Conservation (phyloP, 1,140 invertebrate genomes). For the Centruroides sculpturatus region DNA sequence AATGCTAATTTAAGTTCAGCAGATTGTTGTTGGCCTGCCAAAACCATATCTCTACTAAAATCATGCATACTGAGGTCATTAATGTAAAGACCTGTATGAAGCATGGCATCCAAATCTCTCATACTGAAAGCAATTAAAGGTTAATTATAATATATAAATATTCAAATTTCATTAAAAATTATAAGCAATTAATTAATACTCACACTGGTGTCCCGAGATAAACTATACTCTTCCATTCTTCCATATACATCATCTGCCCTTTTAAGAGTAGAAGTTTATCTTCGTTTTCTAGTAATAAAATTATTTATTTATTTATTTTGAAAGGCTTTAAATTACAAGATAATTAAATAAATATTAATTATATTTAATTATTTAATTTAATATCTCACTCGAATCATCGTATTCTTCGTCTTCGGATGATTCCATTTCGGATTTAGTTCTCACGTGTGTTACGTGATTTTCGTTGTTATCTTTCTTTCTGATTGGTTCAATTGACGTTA, state of each 20-base stretch:
- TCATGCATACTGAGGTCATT: slow-evolving; percentile 97
- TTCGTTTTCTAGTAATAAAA: slow-evolving; percentile 30
- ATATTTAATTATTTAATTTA: too few species aligned
- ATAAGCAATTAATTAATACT: slow-evolving; percentile 15
- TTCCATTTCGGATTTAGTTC: too few species aligned
- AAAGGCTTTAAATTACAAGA: too few species aligned
- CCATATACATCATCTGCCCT: slow-evolving; percentile 97
- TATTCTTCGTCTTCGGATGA: too few species aligned
- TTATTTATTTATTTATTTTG: too few species aligned
- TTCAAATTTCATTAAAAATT: not conserved
- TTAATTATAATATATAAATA: not conserved
- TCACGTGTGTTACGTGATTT: too few species aligned
- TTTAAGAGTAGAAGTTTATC: slow-evolving; percentile 61
- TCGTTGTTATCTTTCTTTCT: not conserved
- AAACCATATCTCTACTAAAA: slow-evolving; percentile 89
- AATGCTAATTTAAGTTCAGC: slow-evolving; percentile 88
- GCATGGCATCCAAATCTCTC: slow-evolving; percentile 76
- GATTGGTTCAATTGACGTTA: slow-evolving; percentile 11
- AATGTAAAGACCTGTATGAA: slow-evolving; percentile 80
- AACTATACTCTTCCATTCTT: slow-evolving; percentile 93
- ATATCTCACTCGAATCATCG: too few species aligned
- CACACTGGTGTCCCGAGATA: slow-evolving; percentile 83
- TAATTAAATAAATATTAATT: too few species aligned
- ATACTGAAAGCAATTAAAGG: slow-evolving; percentile 36
- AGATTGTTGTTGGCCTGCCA: slow-evolving; percentile 92